These are phyloP conservation scores for Amblyteles armatorius DNA, from an alignment of 2,888 invertebrate species.

Conservation along the genomic window DNA sequence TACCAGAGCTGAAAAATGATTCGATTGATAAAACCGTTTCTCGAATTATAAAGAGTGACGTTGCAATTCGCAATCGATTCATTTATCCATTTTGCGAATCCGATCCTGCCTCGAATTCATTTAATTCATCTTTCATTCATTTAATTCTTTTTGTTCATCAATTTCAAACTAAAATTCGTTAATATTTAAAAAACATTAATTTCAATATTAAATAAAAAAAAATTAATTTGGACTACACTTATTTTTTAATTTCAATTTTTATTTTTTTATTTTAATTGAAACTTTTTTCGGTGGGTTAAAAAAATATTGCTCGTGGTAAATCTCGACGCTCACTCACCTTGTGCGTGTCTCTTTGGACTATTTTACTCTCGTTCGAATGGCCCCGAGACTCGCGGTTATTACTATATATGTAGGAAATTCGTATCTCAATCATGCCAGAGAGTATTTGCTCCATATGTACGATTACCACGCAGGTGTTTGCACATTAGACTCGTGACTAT, in stretches of 20 bases:
- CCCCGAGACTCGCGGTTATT: neutral
- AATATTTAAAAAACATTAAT: neutral
- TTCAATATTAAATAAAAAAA: neutral
- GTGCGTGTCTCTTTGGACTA: slow-evolving; percentile 5
- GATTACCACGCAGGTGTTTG: slow-evolving; percentile 47
- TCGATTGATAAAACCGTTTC: neutral
- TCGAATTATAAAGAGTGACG: neutral
- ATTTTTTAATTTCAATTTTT: neutral
- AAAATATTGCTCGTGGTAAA: neutral
- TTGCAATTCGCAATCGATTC: neutral
- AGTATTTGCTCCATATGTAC: slow-evolving; percentile 41
- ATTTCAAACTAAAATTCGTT: neutral
- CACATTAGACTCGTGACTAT: slow-evolving; percentile 59
- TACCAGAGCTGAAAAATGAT: neutral
- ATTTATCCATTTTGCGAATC: neutral
- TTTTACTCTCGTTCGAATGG: neutral
- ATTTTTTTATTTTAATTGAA: too few species aligned
- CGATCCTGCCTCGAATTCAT: neutral
- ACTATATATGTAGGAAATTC: slow-evolving; percentile 34
- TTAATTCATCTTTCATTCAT: neutral
- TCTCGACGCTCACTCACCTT: neutral
- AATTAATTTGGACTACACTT: neutral
- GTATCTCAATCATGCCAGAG: slow-evolving; percentile 46
- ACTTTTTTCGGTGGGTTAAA: neutral
- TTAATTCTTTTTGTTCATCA: neutral